Percentiles rank a stretch among this genome's conserved stretches.
phyloP scores from a whole-genome alignment of 2,888 invertebrate genomes.

The Pterostichus madidus region DNA sequence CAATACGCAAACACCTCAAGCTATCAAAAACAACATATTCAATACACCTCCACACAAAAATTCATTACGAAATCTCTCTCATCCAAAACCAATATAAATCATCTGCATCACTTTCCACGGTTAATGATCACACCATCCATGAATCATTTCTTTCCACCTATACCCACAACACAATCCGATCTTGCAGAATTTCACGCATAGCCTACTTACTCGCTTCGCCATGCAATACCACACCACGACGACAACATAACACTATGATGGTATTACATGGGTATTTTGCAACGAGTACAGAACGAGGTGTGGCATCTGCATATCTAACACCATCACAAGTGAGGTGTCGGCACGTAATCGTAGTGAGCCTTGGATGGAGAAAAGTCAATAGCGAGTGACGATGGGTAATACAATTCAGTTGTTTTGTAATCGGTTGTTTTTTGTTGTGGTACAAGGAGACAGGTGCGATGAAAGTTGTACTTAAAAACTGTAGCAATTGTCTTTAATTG shows the following conservation, averaged over 20 bases:
- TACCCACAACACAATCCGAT: not conserved
- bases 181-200: not conserved
- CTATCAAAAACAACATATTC: too few relatives aligned
- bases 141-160: too few relatives aligned
- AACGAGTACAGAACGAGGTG: conserved; percentile 7
- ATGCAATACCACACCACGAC: not conserved
- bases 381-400: not conserved
- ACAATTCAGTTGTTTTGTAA: not conserved
- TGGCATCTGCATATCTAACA: conserved; percentile 33
- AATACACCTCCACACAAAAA: too few relatives aligned
- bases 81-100: too few relatives aligned
- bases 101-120: too few relatives aligned
- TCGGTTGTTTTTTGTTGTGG: too few relatives aligned
- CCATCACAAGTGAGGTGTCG: conserved; percentile 5
- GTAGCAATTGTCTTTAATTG: too few relatives aligned
- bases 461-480: too few relatives aligned
- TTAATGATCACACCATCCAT: too few relatives aligned
- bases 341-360: conserved; percentile 15
- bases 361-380: conserved; percentile 4
- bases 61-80: too few relatives aligned
- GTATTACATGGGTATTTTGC: conserved; percentile 17
- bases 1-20: too few relatives aligned
- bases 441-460: too few relatives aligned
- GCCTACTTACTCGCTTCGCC: not conserved
- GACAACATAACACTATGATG: conserved; percentile 20